phyloP scores from a whole-genome alignment of 1,140 invertebrate genomes.

The Anadara kagoshimensis region DNA sequence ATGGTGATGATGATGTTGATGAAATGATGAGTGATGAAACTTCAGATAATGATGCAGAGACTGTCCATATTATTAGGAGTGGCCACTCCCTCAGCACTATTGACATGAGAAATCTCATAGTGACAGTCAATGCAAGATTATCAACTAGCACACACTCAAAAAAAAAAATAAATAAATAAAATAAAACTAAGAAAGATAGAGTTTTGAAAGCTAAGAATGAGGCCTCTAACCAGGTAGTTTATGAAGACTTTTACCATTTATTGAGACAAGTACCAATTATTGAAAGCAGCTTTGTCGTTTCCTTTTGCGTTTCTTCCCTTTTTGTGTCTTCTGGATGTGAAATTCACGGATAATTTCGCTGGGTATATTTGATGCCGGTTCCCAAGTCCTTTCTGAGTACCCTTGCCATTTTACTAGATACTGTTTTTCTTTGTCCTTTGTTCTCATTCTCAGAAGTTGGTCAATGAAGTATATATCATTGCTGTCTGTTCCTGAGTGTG shows the following conservation, averaged over 20 bases:
- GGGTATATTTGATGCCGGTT: slow-evolving; percentile 11
- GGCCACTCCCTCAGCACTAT: slow-evolving; percentile 2
- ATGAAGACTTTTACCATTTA: not conserved
- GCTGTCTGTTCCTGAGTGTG: slow-evolving; percentile 1
- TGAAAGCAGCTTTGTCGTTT: not conserved
- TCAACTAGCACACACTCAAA: not conserved
- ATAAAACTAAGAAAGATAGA: not conserved
- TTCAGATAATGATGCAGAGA: not conserved
- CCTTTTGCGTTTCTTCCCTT: slow-evolving; percentile 1
- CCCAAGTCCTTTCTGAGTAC: slow-evolving; percentile 5
- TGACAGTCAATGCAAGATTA: not conserved
- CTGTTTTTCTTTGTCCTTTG: not conserved
- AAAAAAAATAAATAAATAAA: not conserved
- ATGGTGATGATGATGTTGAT: not conserved
- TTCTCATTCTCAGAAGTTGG: not conserved
- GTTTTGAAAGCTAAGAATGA: not conserved
- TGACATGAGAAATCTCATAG: not conserved
- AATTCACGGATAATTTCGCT: not conserved
- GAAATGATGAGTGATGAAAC: not conserved
- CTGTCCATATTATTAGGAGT: not conserved
- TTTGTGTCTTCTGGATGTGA: not conserved
- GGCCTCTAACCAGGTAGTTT: not conserved
- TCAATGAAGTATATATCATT: slow-evolving; percentile 6
- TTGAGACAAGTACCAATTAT: not conserved
- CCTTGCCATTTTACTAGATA: slow-evolving; percentile 14